Percentiles rank a stretch among this genome's conserved stretches.
These are phyloP conservation scores for Lethocerus indicus DNA, from an alignment of 1,140 invertebrate species.

Conservation along the genomic window DNA sequence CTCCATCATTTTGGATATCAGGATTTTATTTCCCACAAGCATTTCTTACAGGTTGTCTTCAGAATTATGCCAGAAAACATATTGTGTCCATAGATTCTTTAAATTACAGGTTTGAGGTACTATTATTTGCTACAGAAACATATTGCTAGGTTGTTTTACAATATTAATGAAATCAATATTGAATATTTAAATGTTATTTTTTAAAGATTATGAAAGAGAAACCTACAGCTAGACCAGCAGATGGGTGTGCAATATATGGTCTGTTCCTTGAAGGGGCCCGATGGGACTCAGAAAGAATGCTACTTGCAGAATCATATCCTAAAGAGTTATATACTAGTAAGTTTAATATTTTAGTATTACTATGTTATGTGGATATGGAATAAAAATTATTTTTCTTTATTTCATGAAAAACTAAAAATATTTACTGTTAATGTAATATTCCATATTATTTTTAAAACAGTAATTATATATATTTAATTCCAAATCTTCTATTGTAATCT, in stretches of 20 bases:
- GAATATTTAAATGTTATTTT: slow-evolving; percentile 2
- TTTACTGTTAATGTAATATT: too few species aligned
- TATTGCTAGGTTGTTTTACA: too few species aligned
- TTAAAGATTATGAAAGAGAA: slow-evolving; percentile 27
- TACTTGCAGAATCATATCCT: slow-evolving; percentile 37
- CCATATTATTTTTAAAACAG: too few species aligned
- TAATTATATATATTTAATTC: neutral
- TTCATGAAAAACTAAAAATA: neutral
- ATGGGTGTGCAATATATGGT: slow-evolving; percentile 55
- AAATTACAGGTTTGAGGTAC: slow-evolving; percentile 50
- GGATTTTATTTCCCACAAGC: slow-evolving; percentile 77
- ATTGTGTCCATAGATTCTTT: slow-evolving; percentile 60
- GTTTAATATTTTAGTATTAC: neutral
- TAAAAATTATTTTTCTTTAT: neutral
- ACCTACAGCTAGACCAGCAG: slow-evolving; percentile 30
- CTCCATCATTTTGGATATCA: slow-evolving; percentile 64
- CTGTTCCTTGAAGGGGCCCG: slow-evolving; percentile 55
- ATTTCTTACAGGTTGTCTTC: slow-evolving; percentile 63
- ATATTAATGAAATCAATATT: slow-evolving; percentile 1
- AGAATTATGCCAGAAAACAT: slow-evolving; percentile 64
- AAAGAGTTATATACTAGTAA: slow-evolving; percentile 44
- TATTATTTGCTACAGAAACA: too few species aligned
- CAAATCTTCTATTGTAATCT: neutral
- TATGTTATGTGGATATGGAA: neutral
- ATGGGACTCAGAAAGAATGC: slow-evolving; percentile 34